Conservation (phyloP, 1,140 invertebrate genomes). For the Halotydeus destructor region DNA sequence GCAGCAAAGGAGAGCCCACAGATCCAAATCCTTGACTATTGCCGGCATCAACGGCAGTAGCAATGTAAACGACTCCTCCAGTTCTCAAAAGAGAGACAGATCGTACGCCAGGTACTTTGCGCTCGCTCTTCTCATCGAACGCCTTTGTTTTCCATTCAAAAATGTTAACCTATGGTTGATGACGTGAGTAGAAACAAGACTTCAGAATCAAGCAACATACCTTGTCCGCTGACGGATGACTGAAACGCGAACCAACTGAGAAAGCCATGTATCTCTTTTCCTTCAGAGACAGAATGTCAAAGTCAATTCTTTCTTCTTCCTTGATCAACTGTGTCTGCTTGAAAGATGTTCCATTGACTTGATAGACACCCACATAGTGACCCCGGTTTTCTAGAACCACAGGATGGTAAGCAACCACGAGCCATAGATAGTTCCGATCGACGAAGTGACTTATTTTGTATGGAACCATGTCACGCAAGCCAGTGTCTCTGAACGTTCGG, state of each 20-base stretch:
- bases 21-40: not conserved
- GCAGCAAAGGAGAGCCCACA: not conserved
- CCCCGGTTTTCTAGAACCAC: not conserved
- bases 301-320: not conserved
- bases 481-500: not conserved
- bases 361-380: constrained; percentile 3
- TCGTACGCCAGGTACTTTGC: not conserved
- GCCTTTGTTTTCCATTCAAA: too few species aligned
- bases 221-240: not conserved
- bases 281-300: not conserved
- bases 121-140: not conserved
- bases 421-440: not conserved
- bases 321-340: not conserved
- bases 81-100: not conserved
- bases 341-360: not conserved
- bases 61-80: not conserved
- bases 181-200: too few species aligned
- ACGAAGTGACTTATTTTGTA: not conserved
- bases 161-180: too few species aligned
- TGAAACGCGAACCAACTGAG: not conserved
- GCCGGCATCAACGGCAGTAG: not conserved
- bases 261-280: not conserved
- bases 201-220: not conserved
- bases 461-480: not conserved
- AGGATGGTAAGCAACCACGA: not conserved